A percentile compares a stretch with the other conserved stretches of the same genome.
Evolutionary conservation across 2,113 vertebrate species (phyloP).

Genomic region (Tragelaphus strepsiceros): DNA sequence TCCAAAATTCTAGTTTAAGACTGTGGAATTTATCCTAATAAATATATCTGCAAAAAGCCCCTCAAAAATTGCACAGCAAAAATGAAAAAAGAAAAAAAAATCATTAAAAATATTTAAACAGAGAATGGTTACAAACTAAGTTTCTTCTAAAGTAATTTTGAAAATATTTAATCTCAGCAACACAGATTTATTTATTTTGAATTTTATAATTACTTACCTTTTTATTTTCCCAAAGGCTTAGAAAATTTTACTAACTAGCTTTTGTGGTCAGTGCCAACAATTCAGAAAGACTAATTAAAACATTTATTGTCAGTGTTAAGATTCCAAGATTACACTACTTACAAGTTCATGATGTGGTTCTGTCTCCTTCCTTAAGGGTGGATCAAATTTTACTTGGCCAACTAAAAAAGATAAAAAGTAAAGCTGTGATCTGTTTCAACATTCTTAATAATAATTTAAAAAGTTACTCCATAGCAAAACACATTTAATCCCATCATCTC

Average conservation of each 20-base stretch:
- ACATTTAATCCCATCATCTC: conserved; percentile 14
- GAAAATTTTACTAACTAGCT: conserved; percentile 46
- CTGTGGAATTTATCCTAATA: neutral
- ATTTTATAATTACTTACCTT: conserved; percentile 57
- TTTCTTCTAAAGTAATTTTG: conserved; percentile 59
- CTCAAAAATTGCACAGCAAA: conserved; percentile 41
- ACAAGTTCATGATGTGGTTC: conserved; percentile 97
- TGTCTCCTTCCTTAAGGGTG: conserved; percentile 94
- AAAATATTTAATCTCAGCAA: conserved; percentile 65
- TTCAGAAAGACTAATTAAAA: conserved; percentile 27
- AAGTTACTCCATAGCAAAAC: neutral
- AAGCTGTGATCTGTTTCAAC: neutral
- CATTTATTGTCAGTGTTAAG: conserved; percentile 32
- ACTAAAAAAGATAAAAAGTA: conserved; percentile 78
- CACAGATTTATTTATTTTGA: conserved; percentile 73
- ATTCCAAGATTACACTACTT: conserved; percentile 75
- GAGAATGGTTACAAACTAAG: neutral
- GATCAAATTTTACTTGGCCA: conserved; percentile 97
- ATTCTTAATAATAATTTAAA: conserved; percentile 13
- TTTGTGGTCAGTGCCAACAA: neutral
- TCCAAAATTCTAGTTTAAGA: conserved; percentile 4
- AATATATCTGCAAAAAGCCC: neutral
- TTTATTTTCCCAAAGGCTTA: conserved; percentile 11
- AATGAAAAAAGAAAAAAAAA: conserved; percentile 20
- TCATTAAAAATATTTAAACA: conserved; percentile 48